These are phyloP conservation scores for Yoshiicerus persimilis DNA, from an alignment of 1,140 invertebrate species.

Conservation along the genomic window DNA sequence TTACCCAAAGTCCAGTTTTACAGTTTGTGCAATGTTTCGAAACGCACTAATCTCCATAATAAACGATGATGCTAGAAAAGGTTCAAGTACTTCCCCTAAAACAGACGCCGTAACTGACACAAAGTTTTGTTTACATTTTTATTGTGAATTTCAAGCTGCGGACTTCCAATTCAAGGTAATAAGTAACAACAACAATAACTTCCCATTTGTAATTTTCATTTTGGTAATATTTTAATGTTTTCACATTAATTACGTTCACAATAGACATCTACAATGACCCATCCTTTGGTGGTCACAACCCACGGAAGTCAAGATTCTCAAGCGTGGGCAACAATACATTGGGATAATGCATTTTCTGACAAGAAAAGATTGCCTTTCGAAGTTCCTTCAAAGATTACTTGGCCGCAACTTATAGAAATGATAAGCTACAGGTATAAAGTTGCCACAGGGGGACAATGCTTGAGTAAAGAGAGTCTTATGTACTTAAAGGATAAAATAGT, in stretches of 20 bases:
- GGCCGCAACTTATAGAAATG: not conserved
- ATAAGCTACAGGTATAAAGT: not conserved
- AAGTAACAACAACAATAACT: too few species aligned
- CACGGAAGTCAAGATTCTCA: not conserved
- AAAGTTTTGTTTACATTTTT: constrained; percentile 12
- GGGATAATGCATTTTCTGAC: not conserved
- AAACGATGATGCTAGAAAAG: not conserved
- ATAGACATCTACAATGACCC: not conserved
- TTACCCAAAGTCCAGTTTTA: not conserved
- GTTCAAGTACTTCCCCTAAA: not conserved
- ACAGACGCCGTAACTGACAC: not conserved
- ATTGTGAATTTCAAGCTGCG: not conserved
- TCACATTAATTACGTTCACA: not conserved
- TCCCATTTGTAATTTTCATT: not conserved
- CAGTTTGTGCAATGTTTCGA: not conserved
- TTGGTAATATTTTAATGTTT: not conserved
- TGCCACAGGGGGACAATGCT: not conserved
- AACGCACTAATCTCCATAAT: not conserved
- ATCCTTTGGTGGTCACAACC: not conserved
- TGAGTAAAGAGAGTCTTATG: not conserved
- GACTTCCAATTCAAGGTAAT: not conserved
- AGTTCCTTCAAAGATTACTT: not conserved
- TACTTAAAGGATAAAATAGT: not conserved
- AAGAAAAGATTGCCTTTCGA: not conserved
- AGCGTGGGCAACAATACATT: not conserved